Percentiles rank a stretch among this genome's conserved stretches.
Conservation (phyloP, 2,797 vertebrate species). For the Yasuhikotakia modesta region DNA sequence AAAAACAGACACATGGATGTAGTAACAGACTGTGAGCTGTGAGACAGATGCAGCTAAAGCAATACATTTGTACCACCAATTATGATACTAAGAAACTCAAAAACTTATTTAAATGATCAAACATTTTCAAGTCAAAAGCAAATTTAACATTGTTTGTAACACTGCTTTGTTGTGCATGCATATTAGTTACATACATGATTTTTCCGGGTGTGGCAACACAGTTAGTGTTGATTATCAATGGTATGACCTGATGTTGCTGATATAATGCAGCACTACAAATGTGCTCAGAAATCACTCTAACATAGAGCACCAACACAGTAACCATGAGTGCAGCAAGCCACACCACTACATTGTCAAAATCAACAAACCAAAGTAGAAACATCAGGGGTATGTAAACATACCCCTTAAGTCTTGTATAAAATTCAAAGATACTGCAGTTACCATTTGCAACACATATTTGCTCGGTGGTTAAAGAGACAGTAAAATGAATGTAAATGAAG, state of each 20-base stretch:
- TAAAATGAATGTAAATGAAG: conserved; percentile 29
- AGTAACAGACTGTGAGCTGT: background rate
- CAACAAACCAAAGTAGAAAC: conserved; percentile 52
- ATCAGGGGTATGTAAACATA: conserved; percentile 34
- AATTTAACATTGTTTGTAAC: conserved; percentile 33
- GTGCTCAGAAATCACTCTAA: conserved; percentile 96
- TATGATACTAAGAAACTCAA: conserved; percentile 15
- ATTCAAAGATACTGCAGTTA: conserved; percentile 21
- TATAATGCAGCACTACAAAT: conserved; percentile 83
- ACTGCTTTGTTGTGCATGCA: conserved; percentile 50
- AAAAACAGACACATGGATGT: conserved; percentile 8
- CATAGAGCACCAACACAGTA: conserved; percentile 90
- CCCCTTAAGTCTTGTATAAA: conserved; percentile 37
- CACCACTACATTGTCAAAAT: conserved; percentile 67
- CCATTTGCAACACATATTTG: conserved; percentile 45
- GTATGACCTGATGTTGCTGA: conserved; percentile 54
- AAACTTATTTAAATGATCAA: conserved; percentile 9
- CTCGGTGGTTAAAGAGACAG: conserved; percentile 10
- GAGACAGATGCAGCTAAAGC: background rate
- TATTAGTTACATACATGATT: conserved; percentile 15
- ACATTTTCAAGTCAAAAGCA: conserved; percentile 22
- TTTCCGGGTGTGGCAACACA: no score
- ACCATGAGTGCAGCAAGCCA: conserved; percentile 74
- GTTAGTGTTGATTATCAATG: conserved; percentile 51
- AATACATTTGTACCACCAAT: conserved; percentile 18